phyloP scores from a whole-genome alignment of 1,140 invertebrate genomes.

The Meloidogyne floridensis region DNA sequence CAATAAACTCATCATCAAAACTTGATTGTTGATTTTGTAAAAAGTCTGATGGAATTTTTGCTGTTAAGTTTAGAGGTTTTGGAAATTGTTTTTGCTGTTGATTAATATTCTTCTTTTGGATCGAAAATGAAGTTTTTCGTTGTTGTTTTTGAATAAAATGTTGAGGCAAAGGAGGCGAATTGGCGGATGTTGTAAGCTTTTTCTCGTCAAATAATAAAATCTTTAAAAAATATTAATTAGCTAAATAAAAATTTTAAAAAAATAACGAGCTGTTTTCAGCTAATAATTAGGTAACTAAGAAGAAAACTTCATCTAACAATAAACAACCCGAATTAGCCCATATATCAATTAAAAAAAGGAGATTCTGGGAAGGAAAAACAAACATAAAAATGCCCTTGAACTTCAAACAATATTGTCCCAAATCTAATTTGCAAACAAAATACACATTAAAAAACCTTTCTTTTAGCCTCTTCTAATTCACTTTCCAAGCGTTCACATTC shows the following conservation, averaged over 20 bases:
- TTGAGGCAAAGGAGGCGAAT: neutral
- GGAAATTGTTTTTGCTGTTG: neutral
- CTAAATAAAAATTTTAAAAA: too few species aligned
- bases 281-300: too few species aligned
- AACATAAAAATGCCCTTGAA: too few species aligned
- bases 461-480: conserved; percentile 24
- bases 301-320: too few species aligned
- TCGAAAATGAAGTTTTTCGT: neutral
- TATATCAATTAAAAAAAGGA: too few species aligned
- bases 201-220: neutral
- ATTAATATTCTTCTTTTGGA: neutral
- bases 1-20: neutral
- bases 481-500: conserved; percentile 20
- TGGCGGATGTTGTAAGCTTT: neutral
- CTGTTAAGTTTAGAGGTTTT: neutral
- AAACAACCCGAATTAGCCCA: too few species aligned
- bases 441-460: neutral
- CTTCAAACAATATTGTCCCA: too few species aligned
- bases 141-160: neutral
- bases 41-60: neutral
- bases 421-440: too few species aligned
- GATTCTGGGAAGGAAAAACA: too few species aligned
- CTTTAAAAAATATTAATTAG: neutral
- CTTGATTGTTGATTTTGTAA: neutral
- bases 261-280: too few species aligned